Evolutionary conservation across 1,140 invertebrate species (phyloP), one percentile per base, ranked within the genome.

Genomic region (Agrypnia vestita): DNA sequence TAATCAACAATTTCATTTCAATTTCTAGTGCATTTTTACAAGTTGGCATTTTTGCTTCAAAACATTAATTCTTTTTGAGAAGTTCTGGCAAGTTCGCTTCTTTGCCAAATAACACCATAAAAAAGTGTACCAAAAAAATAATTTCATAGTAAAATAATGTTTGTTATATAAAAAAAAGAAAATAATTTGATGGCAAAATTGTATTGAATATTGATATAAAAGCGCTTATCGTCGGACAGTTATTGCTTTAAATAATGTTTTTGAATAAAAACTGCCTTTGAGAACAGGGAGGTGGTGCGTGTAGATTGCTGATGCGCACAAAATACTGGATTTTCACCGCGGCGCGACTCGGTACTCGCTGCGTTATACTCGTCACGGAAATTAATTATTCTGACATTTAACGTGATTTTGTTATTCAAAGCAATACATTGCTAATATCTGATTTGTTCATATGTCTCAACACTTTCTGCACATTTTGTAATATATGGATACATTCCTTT

Each of bases 161-260:
- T 71, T 49, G 67, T 71, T 53, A 21, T 71, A 71, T 12, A 19
- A 19, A 71, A 49, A 47, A 11, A 25, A 62, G 11, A 21, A 17
- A 1, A 56, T 1, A 56, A 17, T 8, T 56, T 13, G n/a, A 51
- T 13, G 11, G 25, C 7, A 25, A 35, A 43, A 43, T 35, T 44
- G 15, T 71, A 53, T 49, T 71, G 44, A 71, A 51, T 71, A 9
- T 21, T 10, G 61, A 35, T 35, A 64, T 13, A 51, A 21, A 71
- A 71, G 51, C 49, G 67, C 67, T 71, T 71, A 47, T 71, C 47
- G 67, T 71, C 13, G 47, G 17, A 71, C 67, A 71, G 67, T 71
- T n/a, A 71, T 71, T 71, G 67, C 67, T 71, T 71, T 71, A 71
- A 71, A 49, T 71, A 19, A 71, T 71, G 67, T 71, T 71, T 71